These are phyloP conservation scores for Pyrgus malvae DNA, from an alignment of 2,888 invertebrate genomes.

Conservation along the genomic window DNA sequence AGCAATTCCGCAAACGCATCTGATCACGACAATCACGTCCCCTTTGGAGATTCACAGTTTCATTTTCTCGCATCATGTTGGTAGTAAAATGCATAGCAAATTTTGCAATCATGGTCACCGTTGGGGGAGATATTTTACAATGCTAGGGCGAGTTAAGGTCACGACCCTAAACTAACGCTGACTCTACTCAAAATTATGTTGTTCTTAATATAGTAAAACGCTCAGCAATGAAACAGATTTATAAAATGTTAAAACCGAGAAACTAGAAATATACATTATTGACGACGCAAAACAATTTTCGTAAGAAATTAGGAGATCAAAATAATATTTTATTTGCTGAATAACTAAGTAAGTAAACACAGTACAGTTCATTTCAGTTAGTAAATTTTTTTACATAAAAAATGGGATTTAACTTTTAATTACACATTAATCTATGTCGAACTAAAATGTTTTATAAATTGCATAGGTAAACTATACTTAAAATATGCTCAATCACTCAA, in stretches of 20 bases:
- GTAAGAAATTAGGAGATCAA: too few species aligned
- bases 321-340: too few species aligned
- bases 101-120: not conserved
- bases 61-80: conserved; percentile 29
- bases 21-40: not conserved
- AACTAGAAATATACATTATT: too few species aligned
- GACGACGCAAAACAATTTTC: too few species aligned
- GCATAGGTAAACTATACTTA: too few species aligned
- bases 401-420: too few species aligned
- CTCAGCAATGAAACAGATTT: not conserved
- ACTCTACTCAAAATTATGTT: not conserved
- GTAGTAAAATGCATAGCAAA: conserved; percentile 49
- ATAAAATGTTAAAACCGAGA: too few species aligned
- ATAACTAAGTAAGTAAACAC: too few species aligned
- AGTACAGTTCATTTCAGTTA: too few species aligned
- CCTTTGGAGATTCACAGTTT: not conserved
- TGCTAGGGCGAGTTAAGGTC: conserved; percentile 54
- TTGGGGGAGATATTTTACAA: conserved; percentile 57
- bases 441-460: too few species aligned
- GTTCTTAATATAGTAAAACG: not conserved
- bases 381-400: too few species aligned
- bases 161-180: conserved; percentile 43
- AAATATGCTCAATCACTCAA: conserved; percentile 78
- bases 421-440: too few species aligned
- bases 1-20: not conserved